These are phyloP conservation scores for Eudasyphora cyanicolor DNA, from an alignment of 2,888 invertebrate species.

Conservation along the genomic window DNA sequence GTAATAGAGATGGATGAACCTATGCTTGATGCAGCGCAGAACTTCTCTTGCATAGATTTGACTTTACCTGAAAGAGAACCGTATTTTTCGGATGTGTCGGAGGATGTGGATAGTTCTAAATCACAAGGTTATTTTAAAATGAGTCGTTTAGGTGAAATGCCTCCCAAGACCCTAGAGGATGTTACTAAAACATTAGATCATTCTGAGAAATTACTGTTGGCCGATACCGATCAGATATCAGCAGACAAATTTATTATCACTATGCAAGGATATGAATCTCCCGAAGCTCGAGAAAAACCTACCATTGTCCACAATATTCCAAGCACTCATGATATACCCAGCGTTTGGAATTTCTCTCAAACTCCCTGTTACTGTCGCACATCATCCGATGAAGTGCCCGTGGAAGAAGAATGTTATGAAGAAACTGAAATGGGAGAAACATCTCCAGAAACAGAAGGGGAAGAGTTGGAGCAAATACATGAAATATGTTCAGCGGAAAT, in stretches of 20 bases:
- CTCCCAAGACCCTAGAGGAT: neutral
- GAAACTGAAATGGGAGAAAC: neutral
- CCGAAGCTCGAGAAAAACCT: neutral
- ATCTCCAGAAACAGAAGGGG: neutral
- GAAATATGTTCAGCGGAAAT: neutral
- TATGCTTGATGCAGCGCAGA: conserved; percentile 1
- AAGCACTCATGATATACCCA: conserved; percentile 60
- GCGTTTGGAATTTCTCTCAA: conserved; percentile 45
- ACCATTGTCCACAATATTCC: conserved; percentile 42
- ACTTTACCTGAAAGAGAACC: neutral
- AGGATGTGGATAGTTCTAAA: neutral
- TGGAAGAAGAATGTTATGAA: neutral
- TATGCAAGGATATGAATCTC: conserved; percentile 14
- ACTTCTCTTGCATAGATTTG: conserved; percentile 38
- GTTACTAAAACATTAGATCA: conserved; percentile 30
- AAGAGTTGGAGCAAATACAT: neutral
- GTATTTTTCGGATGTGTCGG: neutral
- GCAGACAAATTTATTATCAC: conserved; percentile 7
- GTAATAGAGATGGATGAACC: conserved; percentile 20
- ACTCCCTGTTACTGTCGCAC: conserved; percentile 34
- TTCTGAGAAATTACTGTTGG: conserved; percentile 35
- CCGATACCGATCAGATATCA: conserved; percentile 43
- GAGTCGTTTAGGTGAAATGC: neutral
- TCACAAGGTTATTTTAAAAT: neutral
- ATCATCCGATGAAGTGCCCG: conserved; percentile 38